phyloP scores from a whole-genome alignment of 2,888 invertebrate species.

The Bembecia ichneumoniformis region DNA sequence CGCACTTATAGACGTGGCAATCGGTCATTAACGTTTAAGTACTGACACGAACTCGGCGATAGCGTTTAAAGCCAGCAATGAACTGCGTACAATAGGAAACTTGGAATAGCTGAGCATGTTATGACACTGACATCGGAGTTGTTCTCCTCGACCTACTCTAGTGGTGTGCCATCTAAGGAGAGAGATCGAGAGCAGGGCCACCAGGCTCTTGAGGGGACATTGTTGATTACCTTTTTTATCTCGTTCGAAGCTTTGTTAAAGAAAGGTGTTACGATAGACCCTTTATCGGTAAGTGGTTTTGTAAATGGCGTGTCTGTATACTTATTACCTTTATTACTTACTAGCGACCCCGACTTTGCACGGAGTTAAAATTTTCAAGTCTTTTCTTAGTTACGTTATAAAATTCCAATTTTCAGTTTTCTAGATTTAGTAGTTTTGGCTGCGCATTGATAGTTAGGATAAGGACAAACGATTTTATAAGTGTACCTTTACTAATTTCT shows the following conservation, averaged over 20 bases:
- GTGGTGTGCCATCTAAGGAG: constrained; percentile 69
- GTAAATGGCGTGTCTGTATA: neutral
- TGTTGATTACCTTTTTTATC: constrained; percentile 36
- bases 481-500: too few species aligned
- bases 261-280: neutral
- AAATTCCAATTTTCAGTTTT: too few species aligned
- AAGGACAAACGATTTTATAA: too few species aligned
- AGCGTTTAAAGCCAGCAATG: constrained; percentile 25
- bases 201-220: constrained; percentile 58
- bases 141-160: constrained; percentile 71
- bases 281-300: neutral
- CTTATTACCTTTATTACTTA: too few species aligned
- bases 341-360: too few species aligned
- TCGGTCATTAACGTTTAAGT: neutral
- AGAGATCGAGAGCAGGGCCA: constrained; percentile 70
- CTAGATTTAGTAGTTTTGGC: too few species aligned
- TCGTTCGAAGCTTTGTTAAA: constrained; percentile 5
- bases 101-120: constrained; percentile 25
- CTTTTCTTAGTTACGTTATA: too few species aligned
- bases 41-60: too few species aligned
- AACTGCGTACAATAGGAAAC: constrained; percentile 13
- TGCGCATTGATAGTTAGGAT: too few species aligned
- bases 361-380: too few species aligned
- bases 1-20: too few species aligned
- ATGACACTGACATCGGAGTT: constrained; percentile 65